These are phyloP conservation scores for Nesospiza acunhae DNA, from an alignment of 2,113 vertebrate species.

Conservation along the genomic window DNA sequence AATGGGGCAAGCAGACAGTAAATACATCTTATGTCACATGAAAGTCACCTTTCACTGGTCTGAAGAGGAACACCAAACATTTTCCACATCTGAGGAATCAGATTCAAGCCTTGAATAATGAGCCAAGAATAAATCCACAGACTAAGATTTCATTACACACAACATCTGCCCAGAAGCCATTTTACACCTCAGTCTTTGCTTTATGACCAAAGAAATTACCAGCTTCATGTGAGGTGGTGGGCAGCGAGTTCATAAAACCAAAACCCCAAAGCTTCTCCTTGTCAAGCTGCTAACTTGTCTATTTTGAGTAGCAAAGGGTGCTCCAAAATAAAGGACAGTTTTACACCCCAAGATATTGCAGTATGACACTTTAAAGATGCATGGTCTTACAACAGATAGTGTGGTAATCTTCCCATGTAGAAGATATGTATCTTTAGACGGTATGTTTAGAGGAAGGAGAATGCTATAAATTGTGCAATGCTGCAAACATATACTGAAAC, in stretches of 20 bases:
- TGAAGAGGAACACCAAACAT: background rate
- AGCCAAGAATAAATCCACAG: conserved; percentile 28
- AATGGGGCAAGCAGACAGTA: background rate
- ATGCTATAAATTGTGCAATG: background rate
- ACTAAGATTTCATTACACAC: conserved; percentile 37
- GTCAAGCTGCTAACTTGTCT: background rate
- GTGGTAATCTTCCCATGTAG: background rate
- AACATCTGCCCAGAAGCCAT: conserved; percentile 38
- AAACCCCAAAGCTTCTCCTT: background rate
- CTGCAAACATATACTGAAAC: background rate
- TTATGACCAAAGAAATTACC: conserved; percentile 35
- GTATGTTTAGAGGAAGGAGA: background rate
- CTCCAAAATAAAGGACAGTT: background rate
- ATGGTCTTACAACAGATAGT: background rate
- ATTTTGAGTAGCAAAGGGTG: background rate
- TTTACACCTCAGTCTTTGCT: background rate
- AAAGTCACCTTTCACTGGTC: background rate
- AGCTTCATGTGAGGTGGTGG: background rate
- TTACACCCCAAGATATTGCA: background rate
- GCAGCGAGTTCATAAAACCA: background rate
- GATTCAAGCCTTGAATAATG: background rate
- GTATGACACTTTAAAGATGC: background rate
- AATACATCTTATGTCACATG: background rate
- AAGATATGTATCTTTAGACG: background rate
- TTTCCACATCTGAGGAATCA: background rate